Base-by-base conservation (phyloP, 1,140 invertebrate species). In the Heliconius melpomene region DNA sequence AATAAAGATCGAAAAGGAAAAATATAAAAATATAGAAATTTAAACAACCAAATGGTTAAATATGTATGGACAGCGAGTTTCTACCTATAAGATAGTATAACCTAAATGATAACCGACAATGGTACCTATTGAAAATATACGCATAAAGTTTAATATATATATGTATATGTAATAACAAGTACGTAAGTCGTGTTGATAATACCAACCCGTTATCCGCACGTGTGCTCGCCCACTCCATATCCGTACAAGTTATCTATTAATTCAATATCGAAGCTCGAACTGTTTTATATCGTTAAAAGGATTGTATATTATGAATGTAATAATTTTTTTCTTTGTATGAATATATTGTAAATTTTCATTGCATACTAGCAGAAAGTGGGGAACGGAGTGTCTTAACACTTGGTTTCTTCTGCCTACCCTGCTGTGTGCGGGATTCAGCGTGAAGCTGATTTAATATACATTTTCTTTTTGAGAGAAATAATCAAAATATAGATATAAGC, bases 161-260 rank as follows among this genome's bases (percentile, higher is more conserved):
- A 38, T 38, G 9, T 46, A 46, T 46, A 13, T 18, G 32, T 36
- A 36, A 66, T 23, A 29, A 13, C 60, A 66, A 66, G 60, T 66
- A 66, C 60, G 26, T 2, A 66, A 66, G 26, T 66, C 26, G 60
- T 32, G 29, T 72, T 20, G 86, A 88, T 90, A 90, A 89, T 84
- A 80, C 80, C 36, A 76, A 77, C 79, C 86, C 86, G 87, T 87
- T 90, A 90, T 89, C 88, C 88, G 85, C 88, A 90, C 89, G 88
- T 89, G 87, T 86, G 82, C 73, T 81, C 82, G 81, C 83, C 86
- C 82, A 89, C 84, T 82, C 79, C 60, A 38, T 83, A 79, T 74
- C 66, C 76, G 50, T 23, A 72, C 79, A 46, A 78, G 72, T 81
- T 81, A 81, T 81, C 80, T 81, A 71, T 50, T 74, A 66, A 79